Evolutionary conservation across 2,797 vertebrate species (phyloP), one percentile per base, ranked within the genome.

Genomic region (Dipus sagitta): DNA sequence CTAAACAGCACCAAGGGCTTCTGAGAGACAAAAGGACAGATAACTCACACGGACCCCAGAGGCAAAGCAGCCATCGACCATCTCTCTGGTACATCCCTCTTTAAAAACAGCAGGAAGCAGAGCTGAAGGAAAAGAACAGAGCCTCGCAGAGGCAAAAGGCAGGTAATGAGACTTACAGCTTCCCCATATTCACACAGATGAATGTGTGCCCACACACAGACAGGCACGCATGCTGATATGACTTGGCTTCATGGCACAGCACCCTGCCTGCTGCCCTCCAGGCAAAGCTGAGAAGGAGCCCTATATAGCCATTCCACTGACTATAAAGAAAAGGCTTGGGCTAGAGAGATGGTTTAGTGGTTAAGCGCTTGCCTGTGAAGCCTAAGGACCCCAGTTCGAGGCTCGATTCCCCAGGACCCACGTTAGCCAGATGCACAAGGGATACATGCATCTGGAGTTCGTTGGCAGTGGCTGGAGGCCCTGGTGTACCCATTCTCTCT

Each of bases 1-100:
- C 54, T 72, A 23, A 42, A 54, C 24, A 47, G 26, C 13, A 28
- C 70, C 0, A 3, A 68, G 12, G 32, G 15, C 21, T 38, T 71
- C 65, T 32, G 47, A 21, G 54, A 47, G 47, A 86, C 32, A 71
- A 32, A 64, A 23, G 76, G 10, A 72, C 26, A 6, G 65, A 38
- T 21, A 71, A 97, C 97, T 97, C 95, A 97, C 97, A 2, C 67
- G 85, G 34, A 74, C 58, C 38, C 78, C 88, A 3, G 93, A 58
- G 42, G 90, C 34, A 79, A 90, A 78, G 93, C 86, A 28, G 82
- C 65, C n/a, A 6, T 86, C 91, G 2, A 18, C 14, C 1, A 5
- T 72, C 76, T 96, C 93, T 85, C 91, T 58, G 58, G 83, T 20
- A 21, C 4, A 80, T 60, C 65, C 78, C 68, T 95, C 95, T 89